phyloP scores from a whole-genome alignment of 2,113 vertebrate genomes.

The Elephas maximus region DNA sequence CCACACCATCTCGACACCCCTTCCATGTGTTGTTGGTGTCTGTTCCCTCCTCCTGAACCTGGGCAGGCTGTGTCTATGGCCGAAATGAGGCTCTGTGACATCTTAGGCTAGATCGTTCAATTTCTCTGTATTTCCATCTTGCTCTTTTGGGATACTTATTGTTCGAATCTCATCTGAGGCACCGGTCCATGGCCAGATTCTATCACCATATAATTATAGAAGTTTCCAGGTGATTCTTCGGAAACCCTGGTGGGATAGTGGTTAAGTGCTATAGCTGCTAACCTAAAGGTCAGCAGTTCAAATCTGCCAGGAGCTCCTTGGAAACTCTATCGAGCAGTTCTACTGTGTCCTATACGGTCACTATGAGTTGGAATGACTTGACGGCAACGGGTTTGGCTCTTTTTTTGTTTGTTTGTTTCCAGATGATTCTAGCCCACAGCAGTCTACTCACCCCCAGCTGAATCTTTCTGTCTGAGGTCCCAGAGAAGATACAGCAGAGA shows the following conservation, averaged over 20 bases:
- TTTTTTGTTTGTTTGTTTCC: background rate
- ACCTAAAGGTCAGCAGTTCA: too few relatives aligned
- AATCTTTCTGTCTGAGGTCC: background rate
- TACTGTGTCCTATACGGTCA: too few relatives aligned
- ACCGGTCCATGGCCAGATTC: background rate
- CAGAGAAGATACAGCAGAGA: background rate
- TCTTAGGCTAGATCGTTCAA: background rate
- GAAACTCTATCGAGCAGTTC: too few relatives aligned
- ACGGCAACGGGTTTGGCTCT: too few relatives aligned
- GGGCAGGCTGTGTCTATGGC: background rate
- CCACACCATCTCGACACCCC: background rate
- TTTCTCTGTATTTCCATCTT: background rate
- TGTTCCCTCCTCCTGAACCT: background rate
- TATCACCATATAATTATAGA: background rate
- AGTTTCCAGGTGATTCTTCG: background rate
- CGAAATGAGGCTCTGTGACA: background rate
- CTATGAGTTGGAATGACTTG: too few relatives aligned
- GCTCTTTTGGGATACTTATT: background rate
- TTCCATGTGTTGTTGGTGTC: background rate
- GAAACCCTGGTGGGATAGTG: too few relatives aligned
- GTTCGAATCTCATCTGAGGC: background rate
- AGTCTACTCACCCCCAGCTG: background rate
- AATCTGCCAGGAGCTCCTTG: too few relatives aligned
- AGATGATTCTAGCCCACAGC: background rate
- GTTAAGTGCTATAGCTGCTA: too few relatives aligned